These are phyloP conservation scores for Acipenser ruthenus DNA, from an alignment of 2,797 vertebrate species.

Conservation along the genomic window DNA sequence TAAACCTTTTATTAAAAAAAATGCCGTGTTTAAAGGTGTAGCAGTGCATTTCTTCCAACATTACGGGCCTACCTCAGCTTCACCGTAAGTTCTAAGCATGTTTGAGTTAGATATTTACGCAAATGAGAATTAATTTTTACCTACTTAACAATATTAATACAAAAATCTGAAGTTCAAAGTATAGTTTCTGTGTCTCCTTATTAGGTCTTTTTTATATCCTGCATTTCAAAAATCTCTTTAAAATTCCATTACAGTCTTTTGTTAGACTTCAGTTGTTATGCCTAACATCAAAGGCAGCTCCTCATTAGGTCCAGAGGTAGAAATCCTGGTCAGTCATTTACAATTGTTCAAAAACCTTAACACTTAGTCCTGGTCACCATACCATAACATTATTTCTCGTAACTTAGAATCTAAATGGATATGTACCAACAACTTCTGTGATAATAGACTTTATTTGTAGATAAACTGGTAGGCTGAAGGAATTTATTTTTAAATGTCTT, in stretches of 20 bases:
- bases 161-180: slow-evolving; percentile 68
- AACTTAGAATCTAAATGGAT: slow-evolving; percentile 25
- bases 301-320: slow-evolving; percentile 73
- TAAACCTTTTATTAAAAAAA: slow-evolving; percentile 66
- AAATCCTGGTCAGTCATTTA: slow-evolving; percentile 71
- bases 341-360: slow-evolving; percentile 55
- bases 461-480: too few relatives aligned
- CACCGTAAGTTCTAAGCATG: too few relatives aligned
- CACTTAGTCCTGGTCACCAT: slow-evolving; percentile 57
- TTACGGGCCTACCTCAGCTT: too few relatives aligned
- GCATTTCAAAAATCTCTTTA: slow-evolving; percentile 63
- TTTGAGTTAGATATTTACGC: too few relatives aligned
- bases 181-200: slow-evolving; percentile 49
- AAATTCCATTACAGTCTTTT: slow-evolving; percentile 73
- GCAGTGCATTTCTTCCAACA: slow-evolving; percentile 45
- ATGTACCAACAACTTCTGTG: too few relatives aligned
- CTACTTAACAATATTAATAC: slow-evolving; percentile 36
- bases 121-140: too few relatives aligned
- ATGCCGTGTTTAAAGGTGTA: slow-evolving; percentile 60
- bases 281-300: slow-evolving; percentile 70
- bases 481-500: too few relatives aligned
- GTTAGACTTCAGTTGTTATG: slow-evolving; percentile 69
- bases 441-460: too few relatives aligned
- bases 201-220: slow-evolving; percentile 58
- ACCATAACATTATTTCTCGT: slow-evolving; percentile 53